These are phyloP conservation scores for Chaetura pelagica DNA, from an alignment of 2,113 vertebrate genomes.

Conservation along the genomic window DNA sequence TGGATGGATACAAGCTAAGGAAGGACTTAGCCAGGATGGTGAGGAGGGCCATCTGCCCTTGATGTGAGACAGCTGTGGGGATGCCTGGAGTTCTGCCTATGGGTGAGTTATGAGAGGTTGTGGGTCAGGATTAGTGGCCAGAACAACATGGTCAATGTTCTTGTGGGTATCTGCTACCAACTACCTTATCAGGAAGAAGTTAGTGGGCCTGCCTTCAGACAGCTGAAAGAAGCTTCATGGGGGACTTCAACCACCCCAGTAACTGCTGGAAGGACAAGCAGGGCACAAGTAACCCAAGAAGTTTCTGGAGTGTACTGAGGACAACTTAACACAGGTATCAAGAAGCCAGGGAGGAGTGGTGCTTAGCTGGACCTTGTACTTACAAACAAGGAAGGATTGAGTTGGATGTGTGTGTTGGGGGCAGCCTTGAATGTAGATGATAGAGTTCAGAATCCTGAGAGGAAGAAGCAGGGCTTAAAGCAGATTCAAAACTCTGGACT, in stretches of 20 bases:
- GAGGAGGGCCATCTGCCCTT: neutral
- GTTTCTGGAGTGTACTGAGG: neutral
- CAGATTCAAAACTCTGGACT: neutral
- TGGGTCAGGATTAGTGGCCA: neutral
- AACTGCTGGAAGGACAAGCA: neutral
- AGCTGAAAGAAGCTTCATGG: neutral
- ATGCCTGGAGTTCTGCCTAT: neutral
- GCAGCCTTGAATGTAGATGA: neutral
- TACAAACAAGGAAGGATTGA: neutral
- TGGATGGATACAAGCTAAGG: neutral
- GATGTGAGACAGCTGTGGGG: fast-evolving
- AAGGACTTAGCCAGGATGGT: neutral
- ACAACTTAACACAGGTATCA: neutral
- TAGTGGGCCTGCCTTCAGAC: neutral
- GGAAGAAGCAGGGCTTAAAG: neutral
- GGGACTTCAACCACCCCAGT: no score
- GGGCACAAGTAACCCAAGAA: neutral
- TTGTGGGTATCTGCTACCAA: neutral
- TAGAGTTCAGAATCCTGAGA: neutral
- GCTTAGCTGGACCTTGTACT: neutral
- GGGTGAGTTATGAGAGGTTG: neutral
- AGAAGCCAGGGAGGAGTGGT: neutral
- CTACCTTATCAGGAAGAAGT: neutral
- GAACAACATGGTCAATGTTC: neutral
- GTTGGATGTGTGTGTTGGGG: neutral